Evolutionary conservation across 2,797 vertebrate species (phyloP).

Genomic region (Pseudomugil gertrudae): DNA sequence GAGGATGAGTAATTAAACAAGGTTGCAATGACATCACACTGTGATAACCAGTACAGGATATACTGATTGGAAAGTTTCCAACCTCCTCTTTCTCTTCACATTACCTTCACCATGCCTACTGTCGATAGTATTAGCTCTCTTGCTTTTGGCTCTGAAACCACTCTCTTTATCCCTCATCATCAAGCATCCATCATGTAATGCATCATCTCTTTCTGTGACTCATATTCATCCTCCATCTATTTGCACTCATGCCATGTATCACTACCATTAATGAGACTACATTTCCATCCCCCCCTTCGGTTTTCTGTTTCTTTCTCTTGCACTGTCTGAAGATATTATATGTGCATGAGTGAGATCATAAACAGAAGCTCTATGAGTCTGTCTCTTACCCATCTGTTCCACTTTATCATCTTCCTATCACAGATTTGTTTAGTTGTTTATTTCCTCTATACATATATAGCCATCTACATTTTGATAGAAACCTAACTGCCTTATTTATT

Average conservation of each 20-base stretch:
- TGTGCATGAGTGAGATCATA: constrained; percentile 33
- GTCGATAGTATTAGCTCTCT: constrained; percentile 19
- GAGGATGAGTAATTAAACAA: constrained; percentile 82
- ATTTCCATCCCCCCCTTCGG: constrained; percentile 23
- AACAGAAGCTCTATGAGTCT: constrained; percentile 16
- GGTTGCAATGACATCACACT: constrained; percentile 78
- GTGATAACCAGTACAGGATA: constrained; percentile 59
- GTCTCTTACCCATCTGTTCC: constrained; percentile 31
- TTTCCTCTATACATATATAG: constrained; percentile 1
- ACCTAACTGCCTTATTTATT: background rate
- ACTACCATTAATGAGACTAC: constrained; percentile 44
- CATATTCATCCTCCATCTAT: constrained; percentile 43
- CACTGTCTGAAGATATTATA: constrained; percentile 19
- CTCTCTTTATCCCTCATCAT: constrained; percentile 36
- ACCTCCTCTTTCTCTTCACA: constrained; percentile 51
- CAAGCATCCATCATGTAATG: constrained; percentile 44
- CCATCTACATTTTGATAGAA: background rate
- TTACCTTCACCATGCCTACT: constrained; percentile 45
- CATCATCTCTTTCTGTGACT: constrained; percentile 55
- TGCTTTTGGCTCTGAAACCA: constrained; percentile 29
- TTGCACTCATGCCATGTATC: constrained; percentile 28
- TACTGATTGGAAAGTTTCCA: constrained; percentile 66
- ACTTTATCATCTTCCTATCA: constrained; percentile 3
- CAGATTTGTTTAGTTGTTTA: constrained; percentile 29
- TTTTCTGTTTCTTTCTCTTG: constrained; percentile 29